Evolutionary conservation across 1,140 invertebrate genomes (phyloP).

Genomic region (Drosophila pseudoobscura): DNA sequence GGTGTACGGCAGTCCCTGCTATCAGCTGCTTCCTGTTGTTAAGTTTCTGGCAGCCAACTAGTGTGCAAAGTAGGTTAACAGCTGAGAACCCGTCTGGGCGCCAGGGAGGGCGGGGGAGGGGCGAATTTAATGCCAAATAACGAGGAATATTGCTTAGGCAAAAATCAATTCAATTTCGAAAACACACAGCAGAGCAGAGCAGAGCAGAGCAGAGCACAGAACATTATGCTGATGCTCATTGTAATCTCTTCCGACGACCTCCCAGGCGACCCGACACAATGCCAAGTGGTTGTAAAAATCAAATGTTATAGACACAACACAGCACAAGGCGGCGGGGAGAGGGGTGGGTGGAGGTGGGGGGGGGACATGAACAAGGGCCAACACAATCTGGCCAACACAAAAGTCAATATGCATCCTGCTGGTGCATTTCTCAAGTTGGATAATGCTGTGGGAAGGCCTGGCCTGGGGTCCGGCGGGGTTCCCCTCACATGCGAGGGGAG

Average conservation of each 20-base stretch:
- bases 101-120: slow-evolving; percentile 10
- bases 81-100: slow-evolving; percentile 21
- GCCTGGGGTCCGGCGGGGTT: neutral
- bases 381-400: slow-evolving; percentile 43
- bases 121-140: slow-evolving; percentile 55
- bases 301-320: slow-evolving; percentile 62
- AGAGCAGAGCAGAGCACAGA: neutral
- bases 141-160: slow-evolving; percentile 33
- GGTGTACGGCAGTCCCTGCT: slow-evolving; percentile 42
- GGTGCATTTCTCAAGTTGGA: slow-evolving; percentile 42
- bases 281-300: slow-evolving; percentile 71
- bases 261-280: slow-evolving; percentile 51
- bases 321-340: neutral
- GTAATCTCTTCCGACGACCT: slow-evolving; percentile 25
- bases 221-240: slow-evolving; percentile 59
- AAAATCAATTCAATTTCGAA: slow-evolving; percentile 62
- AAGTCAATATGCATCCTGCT: slow-evolving; percentile 43
- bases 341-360: too few species aligned
- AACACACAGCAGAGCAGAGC: slow-evolving; percentile 1
- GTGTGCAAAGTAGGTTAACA: slow-evolving; percentile 36
- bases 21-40: slow-evolving; percentile 78
- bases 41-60: slow-evolving; percentile 57
- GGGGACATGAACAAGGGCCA: slow-evolving; percentile 1
- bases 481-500: too few species aligned
- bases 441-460: slow-evolving; percentile 35